Evolutionary conservation across 2,888 invertebrate genomes (phyloP).

Genomic region (Eurytoma californica): DNA sequence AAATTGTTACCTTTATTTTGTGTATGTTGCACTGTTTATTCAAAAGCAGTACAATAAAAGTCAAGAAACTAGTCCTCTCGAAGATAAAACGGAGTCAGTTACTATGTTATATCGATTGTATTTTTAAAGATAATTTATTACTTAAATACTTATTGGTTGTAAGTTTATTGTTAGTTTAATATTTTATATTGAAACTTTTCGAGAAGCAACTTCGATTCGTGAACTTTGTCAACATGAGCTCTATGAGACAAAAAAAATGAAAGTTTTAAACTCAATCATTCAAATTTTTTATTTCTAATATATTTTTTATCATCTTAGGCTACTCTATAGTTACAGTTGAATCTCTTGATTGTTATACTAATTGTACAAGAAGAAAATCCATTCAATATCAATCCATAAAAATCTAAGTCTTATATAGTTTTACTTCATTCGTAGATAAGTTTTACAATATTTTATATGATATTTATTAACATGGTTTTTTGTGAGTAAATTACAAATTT

Average conservation of each 20-base stretch:
- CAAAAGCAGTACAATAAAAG: conserved; percentile 14
- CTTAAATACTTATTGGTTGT: conserved; percentile 39
- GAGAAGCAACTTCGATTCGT: conserved; percentile 40
- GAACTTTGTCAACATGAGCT: conserved; percentile 28
- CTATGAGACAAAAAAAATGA: conserved; percentile 24
- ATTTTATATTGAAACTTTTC: conserved; percentile 17
- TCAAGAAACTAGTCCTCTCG: conserved; percentile 48
- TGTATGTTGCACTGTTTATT: neutral
- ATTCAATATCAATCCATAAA: neutral
- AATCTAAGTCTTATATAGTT: neutral
- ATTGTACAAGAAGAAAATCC: neutral
- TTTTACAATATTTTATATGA: conserved; percentile 25
- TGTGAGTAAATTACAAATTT: neutral
- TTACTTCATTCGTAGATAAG: conserved; percentile 37
- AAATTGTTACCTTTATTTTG: conserved; percentile 33
- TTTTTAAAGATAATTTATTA: conserved; percentile 29
- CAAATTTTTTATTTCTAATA: conserved; percentile 32
- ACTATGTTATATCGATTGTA: conserved; percentile 16
- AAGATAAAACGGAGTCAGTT: conserved; percentile 15
- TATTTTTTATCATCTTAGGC: conserved; percentile 1
- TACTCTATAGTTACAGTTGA: neutral
- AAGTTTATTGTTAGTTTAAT: conserved; percentile 5
- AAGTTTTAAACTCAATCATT: conserved; percentile 16
- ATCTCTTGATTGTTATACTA: conserved; percentile 1
- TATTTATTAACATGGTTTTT: neutral